Percentiles rank a stretch among this genome's conserved stretches.
phyloP scores from a whole-genome alignment of 2,113 vertebrate genomes.

The Callipepla californica region DNA sequence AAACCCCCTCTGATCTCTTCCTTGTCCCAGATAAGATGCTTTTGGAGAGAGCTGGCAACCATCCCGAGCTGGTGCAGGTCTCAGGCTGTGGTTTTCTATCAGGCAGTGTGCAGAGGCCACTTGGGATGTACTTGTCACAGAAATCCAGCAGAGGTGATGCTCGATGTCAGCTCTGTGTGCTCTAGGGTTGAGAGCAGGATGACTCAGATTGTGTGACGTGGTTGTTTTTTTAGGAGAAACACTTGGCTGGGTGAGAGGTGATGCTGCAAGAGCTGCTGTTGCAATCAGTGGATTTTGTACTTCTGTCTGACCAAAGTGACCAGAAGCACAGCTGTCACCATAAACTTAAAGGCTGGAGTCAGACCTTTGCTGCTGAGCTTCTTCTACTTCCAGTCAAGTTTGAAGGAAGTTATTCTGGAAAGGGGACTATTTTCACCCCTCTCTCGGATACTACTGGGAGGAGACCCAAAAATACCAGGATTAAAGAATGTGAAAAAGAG shows the following conservation, averaged over 20 bases:
- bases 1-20: background rate
- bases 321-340: background rate
- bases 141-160: background rate
- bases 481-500: constrained; percentile 43
- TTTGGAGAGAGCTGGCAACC: background rate
- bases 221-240: background rate
- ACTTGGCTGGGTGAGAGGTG: background rate
- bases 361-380: background rate
- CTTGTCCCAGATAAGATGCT: background rate
- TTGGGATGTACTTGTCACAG: background rate
- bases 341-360: background rate
- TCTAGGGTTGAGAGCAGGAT: background rate
- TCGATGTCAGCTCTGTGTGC: background rate
- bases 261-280: background rate
- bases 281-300: fast-evolving
- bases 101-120: fast-evolving
- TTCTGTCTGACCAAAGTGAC: background rate
- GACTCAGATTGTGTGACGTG: background rate
- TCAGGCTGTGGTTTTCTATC: background rate
- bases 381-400: background rate
- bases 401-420: background rate
- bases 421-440: background rate
- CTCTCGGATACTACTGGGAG: background rate
- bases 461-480: constrained; percentile 6
- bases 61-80: background rate